Percentiles rank a stretch among this genome's conserved stretches.
Conservation (phyloP, 2,888 invertebrate species). For the Rhagophthalmus giganteus region DNA sequence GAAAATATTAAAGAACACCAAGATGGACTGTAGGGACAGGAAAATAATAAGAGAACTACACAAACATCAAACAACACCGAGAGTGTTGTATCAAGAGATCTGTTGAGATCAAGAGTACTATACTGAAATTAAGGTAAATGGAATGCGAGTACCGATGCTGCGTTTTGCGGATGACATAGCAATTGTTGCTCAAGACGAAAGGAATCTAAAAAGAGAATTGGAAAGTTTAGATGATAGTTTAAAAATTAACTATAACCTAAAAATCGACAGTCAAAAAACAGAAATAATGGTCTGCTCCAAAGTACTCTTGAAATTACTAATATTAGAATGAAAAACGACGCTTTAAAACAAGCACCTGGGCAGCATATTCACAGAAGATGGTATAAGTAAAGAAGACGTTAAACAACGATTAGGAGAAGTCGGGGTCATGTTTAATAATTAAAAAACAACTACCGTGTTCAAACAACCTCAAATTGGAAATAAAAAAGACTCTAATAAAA, state of each 20-base stretch:
- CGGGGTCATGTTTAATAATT: constrained; percentile 1
- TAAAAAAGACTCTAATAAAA: no score
- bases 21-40: constrained; percentile 2
- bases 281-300: constrained; percentile 2
- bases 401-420: no score
- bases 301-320: not conserved
- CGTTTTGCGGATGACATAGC: not conserved
- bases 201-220: no score
- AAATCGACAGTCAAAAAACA: no score
- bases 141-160: constrained; percentile 1
- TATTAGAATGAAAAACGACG: no score
- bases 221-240: no score
- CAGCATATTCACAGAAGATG: constrained; percentile 1
- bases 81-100: no score
- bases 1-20: constrained; percentile 3
- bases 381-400: constrained; percentile 1
- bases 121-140: constrained; percentile 2
- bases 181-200: not conserved
- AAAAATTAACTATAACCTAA: no score
- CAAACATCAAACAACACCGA: constrained; percentile 1
- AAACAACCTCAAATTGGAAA: no score
- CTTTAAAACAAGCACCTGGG: no score
- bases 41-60: constrained; percentile 2
- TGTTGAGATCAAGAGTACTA: constrained; percentile 2
- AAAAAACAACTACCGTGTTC: not conserved